phyloP scores from a whole-genome alignment of 1,140 invertebrate species.

The Hydropsyche tenuis region DNA sequence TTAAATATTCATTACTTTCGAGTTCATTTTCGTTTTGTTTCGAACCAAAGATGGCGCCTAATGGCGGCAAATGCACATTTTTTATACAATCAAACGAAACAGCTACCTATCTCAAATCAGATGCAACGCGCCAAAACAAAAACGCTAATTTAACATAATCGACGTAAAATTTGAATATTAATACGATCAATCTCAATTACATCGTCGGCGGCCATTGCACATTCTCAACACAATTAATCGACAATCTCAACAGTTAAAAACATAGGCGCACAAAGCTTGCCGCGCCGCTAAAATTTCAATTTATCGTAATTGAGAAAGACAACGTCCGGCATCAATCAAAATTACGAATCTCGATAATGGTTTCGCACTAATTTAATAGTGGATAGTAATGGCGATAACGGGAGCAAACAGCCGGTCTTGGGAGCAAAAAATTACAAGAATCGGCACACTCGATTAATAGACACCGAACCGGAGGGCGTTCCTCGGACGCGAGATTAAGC shows the following conservation, averaged over 20 bases:
- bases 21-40: no score
- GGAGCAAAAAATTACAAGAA: background rate
- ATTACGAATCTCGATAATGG: background rate
- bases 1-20: slow-evolving; percentile 12
- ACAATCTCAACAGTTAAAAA: slow-evolving; percentile 2
- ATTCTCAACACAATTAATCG: background rate
- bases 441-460: slow-evolving; percentile 21
- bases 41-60: no score
- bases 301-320: slow-evolving; percentile 22
- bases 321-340: slow-evolving; percentile 5
- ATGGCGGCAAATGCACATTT: no score
- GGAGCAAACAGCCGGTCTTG: background rate
- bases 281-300: slow-evolving; percentile 1
- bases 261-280: background rate
- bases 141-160: no score
- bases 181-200: slow-evolving; percentile 6
- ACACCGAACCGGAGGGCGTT: background rate
- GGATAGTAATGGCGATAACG: slow-evolving; percentile 8
- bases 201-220: background rate
- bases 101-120: no score
- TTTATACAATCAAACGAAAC: no score
- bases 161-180: no score
- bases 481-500: background rate
- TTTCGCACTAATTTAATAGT: background rate
- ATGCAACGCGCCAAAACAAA: no score